Conservation (phyloP, 2,888 invertebrate species). For the Drosophila diplacantha region DNA sequence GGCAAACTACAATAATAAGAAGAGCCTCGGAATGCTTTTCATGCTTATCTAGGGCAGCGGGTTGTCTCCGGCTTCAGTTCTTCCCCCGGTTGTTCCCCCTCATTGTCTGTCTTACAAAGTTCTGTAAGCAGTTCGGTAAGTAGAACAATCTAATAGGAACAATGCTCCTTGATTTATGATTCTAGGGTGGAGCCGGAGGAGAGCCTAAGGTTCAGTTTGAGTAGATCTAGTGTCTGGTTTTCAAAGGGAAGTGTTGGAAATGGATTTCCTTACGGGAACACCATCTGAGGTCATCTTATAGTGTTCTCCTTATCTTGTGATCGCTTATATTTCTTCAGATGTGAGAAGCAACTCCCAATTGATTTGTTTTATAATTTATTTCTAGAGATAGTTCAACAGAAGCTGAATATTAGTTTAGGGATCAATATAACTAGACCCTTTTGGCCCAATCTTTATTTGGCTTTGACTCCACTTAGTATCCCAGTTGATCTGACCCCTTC, state of each 20-base stretch:
- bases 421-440: background rate
- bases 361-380: background rate
- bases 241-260: background rate
- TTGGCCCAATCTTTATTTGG: background rate
- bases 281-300: constrained; percentile 1
- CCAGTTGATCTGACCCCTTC: constrained; percentile 1
- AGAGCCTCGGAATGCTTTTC: constrained; percentile 32
- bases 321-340: background rate
- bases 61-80: constrained; percentile 15
- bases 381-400: background rate
- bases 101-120: constrained; percentile 40
- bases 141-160: constrained; percentile 23
- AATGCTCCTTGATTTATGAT: constrained; percentile 28
- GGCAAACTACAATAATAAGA: constrained; percentile 40
- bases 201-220: background rate
- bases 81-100: background rate
- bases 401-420: background rate
- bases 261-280: background rate
- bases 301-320: background rate
- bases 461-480: background rate
- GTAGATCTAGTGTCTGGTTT: background rate
- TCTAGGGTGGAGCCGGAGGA: constrained; percentile 8
- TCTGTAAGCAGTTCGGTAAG: constrained; percentile 39
- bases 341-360: background rate
- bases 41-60: constrained; percentile 40